Conservation (phyloP, 2,113 vertebrate species). For the Cyprinus carpio region DNA sequence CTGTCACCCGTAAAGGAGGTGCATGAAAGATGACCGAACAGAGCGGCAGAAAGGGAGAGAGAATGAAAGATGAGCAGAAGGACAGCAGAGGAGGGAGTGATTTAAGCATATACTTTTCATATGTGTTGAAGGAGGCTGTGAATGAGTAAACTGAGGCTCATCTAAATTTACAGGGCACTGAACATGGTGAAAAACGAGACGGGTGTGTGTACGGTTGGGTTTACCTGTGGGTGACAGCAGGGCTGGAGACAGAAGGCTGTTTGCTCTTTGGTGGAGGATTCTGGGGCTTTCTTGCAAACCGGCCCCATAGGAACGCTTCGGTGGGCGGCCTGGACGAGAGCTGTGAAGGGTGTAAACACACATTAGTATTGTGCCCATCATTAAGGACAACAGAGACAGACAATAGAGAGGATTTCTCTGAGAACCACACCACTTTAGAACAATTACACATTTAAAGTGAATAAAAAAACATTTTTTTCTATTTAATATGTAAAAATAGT, state of each 20-base stretch:
- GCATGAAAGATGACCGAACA: conserved; percentile 65
- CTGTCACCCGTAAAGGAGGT: conserved; percentile 61
- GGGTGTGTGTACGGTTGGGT: background rate
- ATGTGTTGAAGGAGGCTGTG: conserved; percentile 7
- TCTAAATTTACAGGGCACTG: conserved; percentile 5
- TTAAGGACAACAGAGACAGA: background rate
- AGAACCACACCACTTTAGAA: no score
- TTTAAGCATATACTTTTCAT: conserved; percentile 36
- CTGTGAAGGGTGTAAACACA: conserved; percentile 69
- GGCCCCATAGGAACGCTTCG: conserved; percentile 86
- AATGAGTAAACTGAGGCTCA: conserved; percentile 34
- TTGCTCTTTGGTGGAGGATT: conserved; percentile 86
- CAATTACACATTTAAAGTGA: background rate
- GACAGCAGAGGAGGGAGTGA: conserved; percentile 31
- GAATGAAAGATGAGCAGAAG: conserved; percentile 59
- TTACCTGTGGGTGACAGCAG: conserved; percentile 91
- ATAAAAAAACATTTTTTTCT: background rate
- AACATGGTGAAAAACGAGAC: conserved; percentile 5
- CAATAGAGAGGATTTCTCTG: no score
- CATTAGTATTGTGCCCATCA: background rate
- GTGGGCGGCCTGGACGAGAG: conserved; percentile 90
- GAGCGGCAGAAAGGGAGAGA: conserved; percentile 62
- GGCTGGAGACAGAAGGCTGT: conserved; percentile 87
- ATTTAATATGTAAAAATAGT: background rate
- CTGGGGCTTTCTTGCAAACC: conserved; percentile 85